Base-by-base conservation (phyloP, 1,140 invertebrate species). In the Aleiodes sp. region DNA sequence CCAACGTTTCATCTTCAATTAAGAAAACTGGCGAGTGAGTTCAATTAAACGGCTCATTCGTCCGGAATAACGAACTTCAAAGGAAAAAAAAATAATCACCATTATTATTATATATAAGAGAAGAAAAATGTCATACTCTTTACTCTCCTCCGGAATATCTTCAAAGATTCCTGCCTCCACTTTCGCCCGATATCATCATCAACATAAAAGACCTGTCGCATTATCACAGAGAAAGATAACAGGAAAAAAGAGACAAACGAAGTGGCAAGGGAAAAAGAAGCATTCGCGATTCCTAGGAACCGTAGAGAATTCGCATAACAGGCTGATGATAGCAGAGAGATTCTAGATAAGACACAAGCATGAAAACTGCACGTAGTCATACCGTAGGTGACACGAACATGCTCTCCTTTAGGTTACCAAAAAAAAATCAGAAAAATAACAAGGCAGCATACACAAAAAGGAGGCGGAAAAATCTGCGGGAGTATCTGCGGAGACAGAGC, bases 311-410 rank as follows among this genome's bases (percentile, higher is more conserved):
- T 19, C 29, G 14, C 29, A 31, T n/a, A 37, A 10, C 33, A 8
- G 24, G 29, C 59, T 33, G 59, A 61, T 31, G n/a, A 31, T 31
- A n/a, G 29, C 29, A 31, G 21, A 61, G 59, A 61, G 59, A 61
- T 61, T 61, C n/a, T 16, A 61, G 59, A 61, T 61, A 61, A 61
- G 28, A 31, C 29, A 8, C 4, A 14, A 14, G 33, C 39, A 43
- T n/a, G 3, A 12, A 9, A 31, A 1, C n/a, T 61, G 12, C 10
- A 14, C 1, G n/a, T 2, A 28, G n/a, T 2, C 52, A n/a, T n/a
- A n/a, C n/a, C 12, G 19, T 43, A 16, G 39, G 10, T 43, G 39
- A 43, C 39, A 43, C 39, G 12, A 43, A 12, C 39, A 43, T 43
- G 19, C 39, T n/a, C n/a, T n/a, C 12, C 39, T 16, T 16, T 43